A percentile compares a stretch with the other conserved stretches of the same genome.
These are phyloP conservation scores for Amaurobius ferox DNA, from an alignment of 2,888 invertebrate species.

Conservation along the genomic window DNA sequence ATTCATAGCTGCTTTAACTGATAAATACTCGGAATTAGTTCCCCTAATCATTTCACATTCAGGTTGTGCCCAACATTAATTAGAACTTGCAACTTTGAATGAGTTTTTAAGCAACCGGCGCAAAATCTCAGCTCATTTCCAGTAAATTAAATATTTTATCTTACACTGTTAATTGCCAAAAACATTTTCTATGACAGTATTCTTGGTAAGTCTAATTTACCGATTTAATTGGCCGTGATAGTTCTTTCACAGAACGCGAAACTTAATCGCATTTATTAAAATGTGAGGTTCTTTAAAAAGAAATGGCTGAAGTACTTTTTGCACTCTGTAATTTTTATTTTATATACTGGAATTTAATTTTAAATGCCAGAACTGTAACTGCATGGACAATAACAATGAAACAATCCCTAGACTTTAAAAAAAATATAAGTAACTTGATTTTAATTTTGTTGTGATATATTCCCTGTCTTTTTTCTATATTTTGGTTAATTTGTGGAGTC, in stretches of 20 bases:
- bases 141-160: constrained; percentile 5
- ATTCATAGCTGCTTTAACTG: constrained; percentile 1
- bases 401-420: too few species aligned
- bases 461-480: too few species aligned
- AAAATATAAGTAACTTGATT: too few species aligned
- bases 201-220: background rate
- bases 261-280: background rate
- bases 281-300: background rate
- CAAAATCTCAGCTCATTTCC: background rate
- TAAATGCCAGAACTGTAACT: too few species aligned
- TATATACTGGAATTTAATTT: too few species aligned
- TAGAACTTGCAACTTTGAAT: background rate
- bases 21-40: background rate
- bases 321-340: too few species aligned
- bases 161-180: constrained; percentile 1
- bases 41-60: constrained; percentile 3
- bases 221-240: background rate
- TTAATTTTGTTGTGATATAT: too few species aligned
- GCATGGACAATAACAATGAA: too few species aligned
- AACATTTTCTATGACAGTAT: background rate
- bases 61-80: background rate
- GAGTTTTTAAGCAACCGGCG: background rate
- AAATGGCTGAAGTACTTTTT: background rate
- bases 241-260: background rate
- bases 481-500: too few species aligned